Base-by-base conservation (phyloP, 2,888 invertebrate species). In the Rhagonycha lutea region DNA sequence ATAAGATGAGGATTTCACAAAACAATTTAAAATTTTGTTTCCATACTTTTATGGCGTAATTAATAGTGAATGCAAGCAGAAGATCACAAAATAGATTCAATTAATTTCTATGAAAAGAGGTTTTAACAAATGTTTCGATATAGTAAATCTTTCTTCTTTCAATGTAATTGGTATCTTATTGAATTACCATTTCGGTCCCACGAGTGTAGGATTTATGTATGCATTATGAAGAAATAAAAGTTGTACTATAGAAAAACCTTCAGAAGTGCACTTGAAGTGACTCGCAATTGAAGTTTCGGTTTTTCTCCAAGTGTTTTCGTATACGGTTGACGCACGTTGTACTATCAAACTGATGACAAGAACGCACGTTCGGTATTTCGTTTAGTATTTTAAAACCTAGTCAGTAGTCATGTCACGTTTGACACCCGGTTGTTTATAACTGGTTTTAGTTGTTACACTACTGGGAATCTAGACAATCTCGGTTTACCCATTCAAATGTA, bases 341-440 rank as follows among this genome's bases (percentile, higher is more conserved):
- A 65, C 68, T 71, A 77, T 28, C 60, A 74, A 71, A 69, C 68
- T 70, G 76, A 74, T 73, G 73, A 71, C 73, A 70, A 69, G 73
- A 69, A 77, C 76, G 76, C 76, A 75, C 78, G 77, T 69, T 68
- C 68, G 67, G 73, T 72, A 76, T 67, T 72, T 61, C 69, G 70
- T 73, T 73, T 63, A 73, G 68, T 73, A 73, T 78, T 77, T 80
- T 78, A 80, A 77, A 77, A 65, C 24, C 80, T 78, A 72, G 79
- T 83, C 81, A 78, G 79, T 74, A 83, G 81, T 82, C 83, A 65
- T 74, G 78, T 81, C 83, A 83, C 83, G 83, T 82, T 81, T 82
- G 80, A 81, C 83, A 82, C 81, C 81, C 82, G 80, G 80, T 82
- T 83, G 81, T 83, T 83, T 83, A 82, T 82, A 77, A 80, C 81